Conservation (phyloP, 2,888 invertebrate species). For the Muschampia plurimacula region DNA sequence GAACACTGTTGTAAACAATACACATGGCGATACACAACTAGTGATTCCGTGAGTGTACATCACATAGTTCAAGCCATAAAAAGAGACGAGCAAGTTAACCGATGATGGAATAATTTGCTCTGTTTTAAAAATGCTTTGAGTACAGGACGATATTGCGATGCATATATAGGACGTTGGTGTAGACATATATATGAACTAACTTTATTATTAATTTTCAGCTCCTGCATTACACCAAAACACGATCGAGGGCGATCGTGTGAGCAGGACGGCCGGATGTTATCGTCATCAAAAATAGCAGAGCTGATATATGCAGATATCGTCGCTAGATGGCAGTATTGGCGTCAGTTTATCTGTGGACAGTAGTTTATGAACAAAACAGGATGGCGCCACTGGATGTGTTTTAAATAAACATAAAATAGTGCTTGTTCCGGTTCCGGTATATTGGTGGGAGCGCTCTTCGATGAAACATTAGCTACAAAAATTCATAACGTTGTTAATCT, state of each 20-base stretch:
- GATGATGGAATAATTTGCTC: neutral
- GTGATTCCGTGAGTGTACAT: conserved; percentile 20
- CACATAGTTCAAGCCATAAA: conserved; percentile 15
- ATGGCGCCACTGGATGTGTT: no score
- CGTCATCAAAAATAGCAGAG: neutral
- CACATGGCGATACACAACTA: conserved; percentile 8
- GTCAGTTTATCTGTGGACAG: no score
- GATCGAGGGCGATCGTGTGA: conserved; percentile 22
- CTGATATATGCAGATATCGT: no score
- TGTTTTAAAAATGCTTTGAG: neutral
- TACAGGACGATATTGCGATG: neutral
- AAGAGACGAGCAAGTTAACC: neutral
- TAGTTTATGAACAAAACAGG: no score
- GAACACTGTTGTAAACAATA: conserved; percentile 9
- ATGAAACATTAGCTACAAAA: no score
- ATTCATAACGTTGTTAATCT: no score
- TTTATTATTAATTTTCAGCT: neutral
- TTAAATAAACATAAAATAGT: no score
- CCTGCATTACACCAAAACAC: conserved; percentile 12
- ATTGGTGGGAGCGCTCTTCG: no score
- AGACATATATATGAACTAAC: neutral
- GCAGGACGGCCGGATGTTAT: conserved; percentile 32
- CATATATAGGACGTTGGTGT: neutral
- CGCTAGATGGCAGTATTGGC: no score
- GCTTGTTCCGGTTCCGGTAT: no score